Evolutionary conservation across 2,797 vertebrate species (phyloP).

Genomic region (Numenius phaeopus): DNA sequence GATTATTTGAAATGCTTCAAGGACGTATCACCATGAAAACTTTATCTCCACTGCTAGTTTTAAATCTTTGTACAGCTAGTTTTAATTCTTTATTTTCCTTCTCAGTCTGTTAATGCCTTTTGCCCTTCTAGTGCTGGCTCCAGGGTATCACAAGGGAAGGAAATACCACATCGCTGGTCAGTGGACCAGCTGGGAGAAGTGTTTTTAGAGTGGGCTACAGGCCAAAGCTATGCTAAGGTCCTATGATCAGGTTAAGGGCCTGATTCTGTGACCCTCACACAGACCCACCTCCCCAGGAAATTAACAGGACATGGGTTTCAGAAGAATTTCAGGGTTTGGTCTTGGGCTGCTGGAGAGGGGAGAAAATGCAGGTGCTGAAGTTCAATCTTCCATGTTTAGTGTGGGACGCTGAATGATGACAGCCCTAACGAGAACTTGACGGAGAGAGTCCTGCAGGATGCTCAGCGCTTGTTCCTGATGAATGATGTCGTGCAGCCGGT

Average conservation of each 20-base stretch:
- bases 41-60: neutral
- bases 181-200: neutral
- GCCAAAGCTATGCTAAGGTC: neutral
- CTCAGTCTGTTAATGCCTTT: neutral
- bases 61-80: neutral
- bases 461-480: slow-evolving; percentile 96
- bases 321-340: neutral
- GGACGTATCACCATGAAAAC: neutral
- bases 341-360: neutral
- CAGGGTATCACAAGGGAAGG: neutral
- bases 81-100: neutral
- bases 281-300: neutral
- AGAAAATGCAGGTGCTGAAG: neutral
- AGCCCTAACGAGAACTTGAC: slow-evolving; percentile 94
- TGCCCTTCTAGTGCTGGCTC: neutral
- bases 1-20: neutral
- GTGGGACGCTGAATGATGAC: slow-evolving; percentile 90
- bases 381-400: slow-evolving; percentile 77
- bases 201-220: neutral
- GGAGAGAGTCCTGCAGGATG: slow-evolving; percentile 96
- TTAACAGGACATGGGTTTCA: neutral
- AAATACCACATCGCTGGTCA: neutral
- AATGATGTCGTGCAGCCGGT: slow-evolving; percentile 96
- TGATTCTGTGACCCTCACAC: neutral
- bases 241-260: neutral